Conservation (phyloP, 2,797 vertebrate genomes). For the Glossophaga mutica region DNA sequence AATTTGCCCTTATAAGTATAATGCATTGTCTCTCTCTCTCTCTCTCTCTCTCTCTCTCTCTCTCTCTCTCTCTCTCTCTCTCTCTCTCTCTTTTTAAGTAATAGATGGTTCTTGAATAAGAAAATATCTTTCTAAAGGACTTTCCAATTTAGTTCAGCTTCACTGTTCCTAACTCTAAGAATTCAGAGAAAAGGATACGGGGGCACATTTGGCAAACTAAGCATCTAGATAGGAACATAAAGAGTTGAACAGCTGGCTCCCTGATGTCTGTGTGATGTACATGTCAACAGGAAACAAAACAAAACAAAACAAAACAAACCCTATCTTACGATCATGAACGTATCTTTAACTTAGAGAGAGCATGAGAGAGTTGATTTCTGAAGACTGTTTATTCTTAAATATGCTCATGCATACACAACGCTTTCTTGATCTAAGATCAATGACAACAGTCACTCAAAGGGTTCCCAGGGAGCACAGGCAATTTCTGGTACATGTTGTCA, state of each 20-base stretch:
- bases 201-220: neutral
- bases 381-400: neutral
- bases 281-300: neutral
- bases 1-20: neutral
- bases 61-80: no score
- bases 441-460: neutral
- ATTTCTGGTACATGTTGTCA: neutral
- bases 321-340: neutral
- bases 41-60: no score
- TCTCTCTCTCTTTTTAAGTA: no score
- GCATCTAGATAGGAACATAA: neutral
- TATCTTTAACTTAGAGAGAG: neutral
- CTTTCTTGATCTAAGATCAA: neutral
- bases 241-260: neutral
- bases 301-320: neutral
- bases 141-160: neutral
- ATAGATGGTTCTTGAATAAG: neutral
- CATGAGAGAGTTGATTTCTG: neutral
- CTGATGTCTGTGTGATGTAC: neutral
- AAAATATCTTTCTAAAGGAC: neutral
- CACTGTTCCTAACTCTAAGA: neutral
- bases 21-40: no score
- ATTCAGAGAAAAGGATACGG: neutral
- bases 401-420: neutral
- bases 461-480: neutral